phyloP scores from a whole-genome alignment of 2,888 invertebrate genomes.

The Tuta absoluta region DNA sequence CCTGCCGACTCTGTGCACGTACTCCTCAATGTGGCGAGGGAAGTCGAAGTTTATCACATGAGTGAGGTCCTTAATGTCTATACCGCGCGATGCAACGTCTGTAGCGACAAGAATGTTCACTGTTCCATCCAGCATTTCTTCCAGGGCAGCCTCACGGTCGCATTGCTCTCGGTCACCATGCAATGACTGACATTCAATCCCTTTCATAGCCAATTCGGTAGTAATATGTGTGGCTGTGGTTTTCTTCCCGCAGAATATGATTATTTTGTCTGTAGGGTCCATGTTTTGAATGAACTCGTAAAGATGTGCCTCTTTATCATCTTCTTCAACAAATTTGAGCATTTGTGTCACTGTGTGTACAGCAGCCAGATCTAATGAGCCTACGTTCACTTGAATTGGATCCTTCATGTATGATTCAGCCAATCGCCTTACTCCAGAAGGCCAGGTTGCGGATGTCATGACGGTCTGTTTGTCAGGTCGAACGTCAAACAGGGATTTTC shows the following conservation, averaged over 20 bases:
- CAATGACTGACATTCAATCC: constrained; percentile 88
- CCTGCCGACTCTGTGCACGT: constrained; percentile 97
- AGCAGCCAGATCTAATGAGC: constrained; percentile 92
- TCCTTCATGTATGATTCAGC: constrained; percentile 93
- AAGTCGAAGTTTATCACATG: constrained; percentile 97
- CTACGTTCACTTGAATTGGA: constrained; percentile 95
- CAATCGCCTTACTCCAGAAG: constrained; percentile 90
- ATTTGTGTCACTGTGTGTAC: constrained; percentile 93
- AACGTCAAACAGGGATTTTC: constrained; percentile 89
- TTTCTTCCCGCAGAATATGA: constrained; percentile 95
- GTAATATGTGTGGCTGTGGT: constrained; percentile 90
- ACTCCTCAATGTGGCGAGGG: constrained; percentile 96
- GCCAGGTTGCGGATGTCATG: constrained; percentile 99
- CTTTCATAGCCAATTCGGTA: constrained; percentile 87
- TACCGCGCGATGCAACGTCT: constrained; percentile 96
- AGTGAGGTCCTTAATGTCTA: constrained; percentile 94
- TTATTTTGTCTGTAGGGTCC: constrained; percentile 89
- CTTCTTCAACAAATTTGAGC: constrained; percentile 87
- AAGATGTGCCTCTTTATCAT: constrained; percentile 84
- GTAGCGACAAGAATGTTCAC: constrained; percentile 95
- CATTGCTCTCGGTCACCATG: constrained; percentile 93
- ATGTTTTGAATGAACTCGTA: constrained; percentile 86
- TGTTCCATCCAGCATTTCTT: constrained; percentile 89
- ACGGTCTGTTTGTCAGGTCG: constrained; percentile 96
- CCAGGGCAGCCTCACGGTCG: constrained; percentile 90